These are phyloP conservation scores for Brachionus angularis DNA, from an alignment of 1,140 invertebrate species.

Conservation along the genomic window DNA sequence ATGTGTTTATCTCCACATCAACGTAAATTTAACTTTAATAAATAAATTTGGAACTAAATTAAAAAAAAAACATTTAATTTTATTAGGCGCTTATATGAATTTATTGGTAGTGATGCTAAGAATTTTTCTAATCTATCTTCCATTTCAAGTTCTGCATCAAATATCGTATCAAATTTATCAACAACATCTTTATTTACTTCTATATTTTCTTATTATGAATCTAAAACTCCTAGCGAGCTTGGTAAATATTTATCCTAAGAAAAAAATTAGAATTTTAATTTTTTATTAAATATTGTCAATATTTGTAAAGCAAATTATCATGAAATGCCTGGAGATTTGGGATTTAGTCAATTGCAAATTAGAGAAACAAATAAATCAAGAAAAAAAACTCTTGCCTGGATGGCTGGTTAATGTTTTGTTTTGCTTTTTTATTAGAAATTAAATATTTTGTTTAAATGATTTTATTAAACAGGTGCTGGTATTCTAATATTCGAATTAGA, in stretches of 20 bases:
- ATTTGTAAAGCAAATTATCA: slow-evolving; percentile 66
- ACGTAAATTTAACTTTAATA: slow-evolving; percentile 54
- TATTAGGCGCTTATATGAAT: slow-evolving; percentile 37
- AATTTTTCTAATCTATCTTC: background rate
- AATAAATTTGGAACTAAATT: slow-evolving; percentile 69
- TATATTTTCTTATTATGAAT: slow-evolving; percentile 36
- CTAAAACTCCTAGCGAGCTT: slow-evolving; percentile 50
- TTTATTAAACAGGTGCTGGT: slow-evolving; percentile 50
- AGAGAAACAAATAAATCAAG: slow-evolving; percentile 66
- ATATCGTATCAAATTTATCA: slow-evolving; percentile 5
- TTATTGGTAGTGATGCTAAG: slow-evolving; percentile 40
- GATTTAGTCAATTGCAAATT: slow-evolving; percentile 74
- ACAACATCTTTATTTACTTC: slow-evolving; percentile 30
- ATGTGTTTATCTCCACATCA: slow-evolving; percentile 74
- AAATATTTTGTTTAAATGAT: background rate
- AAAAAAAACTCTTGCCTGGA: slow-evolving; percentile 77
- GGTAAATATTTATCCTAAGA: no score
- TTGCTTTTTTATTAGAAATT: background rate
- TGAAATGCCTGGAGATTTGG: slow-evolving; percentile 70
- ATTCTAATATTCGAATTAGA: slow-evolving; percentile 48
- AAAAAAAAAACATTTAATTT: background rate
- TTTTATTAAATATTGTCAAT: no score
- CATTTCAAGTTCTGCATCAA: slow-evolving; percentile 14
- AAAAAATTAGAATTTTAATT: no score
- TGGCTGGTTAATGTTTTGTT: slow-evolving; percentile 62